Percentiles rank a stretch among this genome's conserved stretches.
Conservation (phyloP, 2,797 vertebrate species). For the Pseudopleuronectes americanus region DNA sequence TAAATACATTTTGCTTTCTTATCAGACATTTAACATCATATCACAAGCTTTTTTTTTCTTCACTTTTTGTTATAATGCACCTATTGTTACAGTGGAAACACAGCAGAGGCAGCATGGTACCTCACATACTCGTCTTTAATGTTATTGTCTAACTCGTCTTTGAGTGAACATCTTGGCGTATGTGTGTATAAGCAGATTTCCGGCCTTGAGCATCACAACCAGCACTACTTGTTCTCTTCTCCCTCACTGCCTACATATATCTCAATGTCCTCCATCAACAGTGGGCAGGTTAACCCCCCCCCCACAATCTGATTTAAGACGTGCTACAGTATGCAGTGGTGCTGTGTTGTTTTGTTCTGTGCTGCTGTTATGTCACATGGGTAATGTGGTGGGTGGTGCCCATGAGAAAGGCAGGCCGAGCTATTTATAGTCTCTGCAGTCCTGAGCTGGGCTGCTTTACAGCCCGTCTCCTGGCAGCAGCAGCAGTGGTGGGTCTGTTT, state of each 20-base stretch:
- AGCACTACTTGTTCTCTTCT: not conserved
- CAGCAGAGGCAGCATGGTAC: not conserved
- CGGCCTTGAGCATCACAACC: not conserved
- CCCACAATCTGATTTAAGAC: slow-evolving; percentile 16
- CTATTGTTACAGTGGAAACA: not conserved
- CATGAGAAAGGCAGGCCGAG: slow-evolving; percentile 52
- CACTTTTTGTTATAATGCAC: not conserved
- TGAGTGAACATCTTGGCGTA: not conserved
- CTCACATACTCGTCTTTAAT: not conserved
- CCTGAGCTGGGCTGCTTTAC: slow-evolving; percentile 60
- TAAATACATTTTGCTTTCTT: not conserved
- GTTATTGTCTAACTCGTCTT: not conserved
- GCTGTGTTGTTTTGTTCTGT: slow-evolving; percentile 57
- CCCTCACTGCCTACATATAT: not conserved
- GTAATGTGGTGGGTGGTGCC: slow-evolving; percentile 67
- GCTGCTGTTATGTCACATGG: slow-evolving; percentile 64
- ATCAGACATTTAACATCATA: not conserved
- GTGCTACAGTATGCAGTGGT: slow-evolving; percentile 41
- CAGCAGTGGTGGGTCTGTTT: slow-evolving; percentile 36
- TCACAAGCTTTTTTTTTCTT: not conserved
- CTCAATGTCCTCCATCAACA: not conserved
- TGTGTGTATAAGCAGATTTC: not conserved
- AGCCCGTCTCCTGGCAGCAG: slow-evolving; percentile 70
- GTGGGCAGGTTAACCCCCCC: slow-evolving; percentile 2
- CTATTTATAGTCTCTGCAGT: slow-evolving; percentile 82